phyloP scores from a whole-genome alignment of 2,113 vertebrate genomes.

The Trogon melanurus region DNA sequence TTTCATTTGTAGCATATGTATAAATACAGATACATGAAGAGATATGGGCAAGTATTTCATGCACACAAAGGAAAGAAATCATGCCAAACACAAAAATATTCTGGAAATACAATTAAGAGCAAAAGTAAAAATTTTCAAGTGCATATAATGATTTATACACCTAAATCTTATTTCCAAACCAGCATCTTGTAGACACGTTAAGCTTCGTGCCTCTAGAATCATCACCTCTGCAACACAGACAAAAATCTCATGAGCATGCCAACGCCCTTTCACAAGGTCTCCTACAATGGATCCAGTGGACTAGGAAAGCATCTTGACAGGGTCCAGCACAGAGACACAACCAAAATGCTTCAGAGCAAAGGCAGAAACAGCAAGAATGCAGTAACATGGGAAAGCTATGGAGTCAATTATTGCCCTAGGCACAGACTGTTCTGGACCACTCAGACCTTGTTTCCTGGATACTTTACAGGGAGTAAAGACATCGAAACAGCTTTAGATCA shows the following conservation, averaged over 20 bases:
- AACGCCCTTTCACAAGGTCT: neutral
- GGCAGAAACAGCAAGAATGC: neutral
- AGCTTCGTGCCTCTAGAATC: neutral
- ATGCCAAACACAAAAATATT: neutral
- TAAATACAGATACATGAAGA: neutral
- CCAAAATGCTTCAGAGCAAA: neutral
- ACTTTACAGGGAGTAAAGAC: neutral
- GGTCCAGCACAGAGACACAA: neutral
- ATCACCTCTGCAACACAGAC: neutral
- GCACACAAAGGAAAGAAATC: neutral
- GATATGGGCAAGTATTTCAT: neutral
- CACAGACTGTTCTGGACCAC: neutral
- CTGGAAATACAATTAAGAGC: neutral
- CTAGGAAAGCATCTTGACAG: neutral
- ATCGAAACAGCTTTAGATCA: neutral
- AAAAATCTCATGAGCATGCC: neutral
- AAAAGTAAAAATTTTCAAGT: neutral
- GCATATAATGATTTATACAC: neutral
- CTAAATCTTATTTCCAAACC: neutral
- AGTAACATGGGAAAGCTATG: neutral
- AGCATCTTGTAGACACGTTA: neutral
- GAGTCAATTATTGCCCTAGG: neutral
- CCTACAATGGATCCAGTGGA: neutral
- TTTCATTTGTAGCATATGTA: conserved; percentile 2
- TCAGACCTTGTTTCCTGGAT: neutral